Evolutionary conservation across 2,888 invertebrate species (phyloP), one percentile per base, ranked within the genome.

Genomic region (Platycnemis pennipes): DNA sequence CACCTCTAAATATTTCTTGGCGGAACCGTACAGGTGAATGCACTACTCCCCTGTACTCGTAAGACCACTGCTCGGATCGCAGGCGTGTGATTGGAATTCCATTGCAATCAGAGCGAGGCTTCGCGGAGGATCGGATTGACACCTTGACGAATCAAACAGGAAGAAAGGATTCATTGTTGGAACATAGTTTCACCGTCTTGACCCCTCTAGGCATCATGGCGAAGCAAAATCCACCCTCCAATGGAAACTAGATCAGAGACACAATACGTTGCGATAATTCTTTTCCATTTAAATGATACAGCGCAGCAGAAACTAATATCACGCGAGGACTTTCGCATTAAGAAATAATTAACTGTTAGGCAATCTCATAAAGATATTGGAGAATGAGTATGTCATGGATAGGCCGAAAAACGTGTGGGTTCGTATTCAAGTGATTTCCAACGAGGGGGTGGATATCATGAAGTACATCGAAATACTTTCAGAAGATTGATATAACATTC

Each of bases 71-170:
- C n/a, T 26, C n/a, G 4, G n/a, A 26, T 22, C 26, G n/a, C 2
- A 5, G 63, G n/a, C 63, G 8, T 63, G 63, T 26, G 63, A 2
- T 63, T 26, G 63, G n/a, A 63, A 63, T n/a, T 63, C n/a, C 63
- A 5, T n/a, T 63, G 63, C n/a, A 63, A 63, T 63, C 63, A 63
- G 63, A 63, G 63, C 63, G 63, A 63, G 63, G n/a, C 63, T 63
- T 63, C 26, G 4, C 63, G n/a, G n/a, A 26, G 26, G 63, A 63
- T 63, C 63, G n/a, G 26, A 63, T 63, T 26, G 19, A 49, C 0
- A 49, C 49, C 49, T n/a, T n/a, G 63, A n/a, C 26, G 63, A 63
- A 63, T 63, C n/a, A 63, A 63, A 63, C 63, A 7, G 63, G 8
- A 26, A 8, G 7, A 7, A 26, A n/a, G n/a, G 63, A 1, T n/a